Percentiles rank a stretch among this genome's conserved stretches.
Conservation (phyloP, 2,797 vertebrate species). For the Prunella strophiata region DNA sequence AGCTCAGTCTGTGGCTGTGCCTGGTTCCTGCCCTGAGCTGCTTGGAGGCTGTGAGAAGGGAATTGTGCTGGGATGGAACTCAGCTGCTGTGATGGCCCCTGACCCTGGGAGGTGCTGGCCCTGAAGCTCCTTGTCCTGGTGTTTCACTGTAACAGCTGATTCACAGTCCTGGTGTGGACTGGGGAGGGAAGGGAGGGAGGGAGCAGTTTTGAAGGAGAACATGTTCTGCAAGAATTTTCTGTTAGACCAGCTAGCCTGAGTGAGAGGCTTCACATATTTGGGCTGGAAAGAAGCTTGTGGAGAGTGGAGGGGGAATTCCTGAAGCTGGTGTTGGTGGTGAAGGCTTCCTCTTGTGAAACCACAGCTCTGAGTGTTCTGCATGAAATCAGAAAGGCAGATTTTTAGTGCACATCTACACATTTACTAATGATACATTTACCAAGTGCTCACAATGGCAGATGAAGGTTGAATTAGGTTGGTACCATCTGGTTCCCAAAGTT, state of each 20-base stretch:
- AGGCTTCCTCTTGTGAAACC: background rate
- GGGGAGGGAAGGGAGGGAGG: background rate
- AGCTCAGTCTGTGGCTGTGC: background rate
- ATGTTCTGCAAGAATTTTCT: background rate
- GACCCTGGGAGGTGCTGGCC: background rate
- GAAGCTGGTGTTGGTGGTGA: background rate
- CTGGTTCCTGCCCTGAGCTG: background rate
- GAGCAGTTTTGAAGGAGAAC: background rate
- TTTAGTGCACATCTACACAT: background rate
- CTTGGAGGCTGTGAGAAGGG: background rate
- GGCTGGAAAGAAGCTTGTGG: background rate
- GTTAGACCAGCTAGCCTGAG: background rate
- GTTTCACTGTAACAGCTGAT: background rate
- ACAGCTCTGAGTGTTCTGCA: background rate
- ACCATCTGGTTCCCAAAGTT: background rate
- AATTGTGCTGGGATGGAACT: background rate
- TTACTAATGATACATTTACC: rapidly evolving
- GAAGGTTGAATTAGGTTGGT: background rate
- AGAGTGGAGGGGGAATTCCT: background rate
- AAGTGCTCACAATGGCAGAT: background rate
- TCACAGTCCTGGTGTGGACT: background rate
- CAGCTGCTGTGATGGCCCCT: background rate
- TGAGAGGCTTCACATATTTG: background rate
- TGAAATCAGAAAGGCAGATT: background rate
- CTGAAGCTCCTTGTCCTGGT: background rate